Conservation (phyloP, 2,113 vertebrate species). For the Taxidea taxus region DNA sequence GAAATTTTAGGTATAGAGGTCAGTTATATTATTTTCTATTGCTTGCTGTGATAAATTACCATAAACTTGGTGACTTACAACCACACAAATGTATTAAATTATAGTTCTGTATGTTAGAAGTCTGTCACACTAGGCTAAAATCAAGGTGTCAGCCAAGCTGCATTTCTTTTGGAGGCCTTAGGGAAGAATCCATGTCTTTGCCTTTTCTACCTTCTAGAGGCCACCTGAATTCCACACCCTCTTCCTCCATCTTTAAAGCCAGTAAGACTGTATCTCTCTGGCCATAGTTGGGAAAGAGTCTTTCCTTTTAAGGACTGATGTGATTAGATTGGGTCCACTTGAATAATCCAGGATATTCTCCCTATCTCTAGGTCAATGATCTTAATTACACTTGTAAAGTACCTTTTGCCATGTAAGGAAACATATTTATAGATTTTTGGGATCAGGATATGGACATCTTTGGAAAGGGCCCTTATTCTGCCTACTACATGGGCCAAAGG, state of each 20-base stretch:
- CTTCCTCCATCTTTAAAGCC: background rate
- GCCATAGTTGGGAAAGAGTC: background rate
- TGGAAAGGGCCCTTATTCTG: background rate
- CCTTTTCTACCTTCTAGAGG: background rate
- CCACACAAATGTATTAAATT: background rate
- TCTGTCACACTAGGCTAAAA: background rate
- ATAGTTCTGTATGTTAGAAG: background rate
- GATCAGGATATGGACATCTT: background rate
- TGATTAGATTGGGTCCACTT: background rate
- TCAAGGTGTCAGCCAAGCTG: background rate
- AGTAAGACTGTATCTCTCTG: background rate
- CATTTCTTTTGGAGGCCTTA: background rate
- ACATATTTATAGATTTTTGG: background rate
- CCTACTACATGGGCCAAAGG: background rate
- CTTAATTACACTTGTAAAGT: background rate
- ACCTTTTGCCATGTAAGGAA: background rate
- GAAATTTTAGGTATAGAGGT: background rate
- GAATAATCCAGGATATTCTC: background rate
- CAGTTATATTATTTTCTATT: background rate
- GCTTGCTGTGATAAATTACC: background rate
- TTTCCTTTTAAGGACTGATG: background rate
- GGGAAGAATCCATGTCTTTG: background rate
- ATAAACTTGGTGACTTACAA: background rate
- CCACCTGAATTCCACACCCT: background rate
- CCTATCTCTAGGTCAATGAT: background rate